Evolutionary conservation across 2,888 invertebrate genomes (phyloP).

Genomic region (Sarcophaga rosellei): DNA sequence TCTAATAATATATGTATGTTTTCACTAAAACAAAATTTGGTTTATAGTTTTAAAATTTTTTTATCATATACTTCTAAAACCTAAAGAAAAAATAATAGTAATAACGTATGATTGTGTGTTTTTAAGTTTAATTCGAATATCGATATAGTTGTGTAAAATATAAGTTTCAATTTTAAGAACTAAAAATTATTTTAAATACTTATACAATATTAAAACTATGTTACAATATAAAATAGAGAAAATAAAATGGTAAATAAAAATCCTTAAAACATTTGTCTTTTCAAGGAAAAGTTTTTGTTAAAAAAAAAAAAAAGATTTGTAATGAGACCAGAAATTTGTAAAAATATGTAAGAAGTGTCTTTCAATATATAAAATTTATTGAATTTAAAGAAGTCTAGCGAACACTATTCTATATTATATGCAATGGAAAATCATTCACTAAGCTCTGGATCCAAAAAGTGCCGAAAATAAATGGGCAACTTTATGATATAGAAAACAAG

Average conservation of each 20-base stretch:
- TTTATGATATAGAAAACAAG: too few species aligned
- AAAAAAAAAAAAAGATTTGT: background rate
- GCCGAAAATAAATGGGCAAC: too few species aligned
- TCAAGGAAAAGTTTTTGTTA: background rate
- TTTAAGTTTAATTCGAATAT: conserved; percentile 50
- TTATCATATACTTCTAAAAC: background rate
- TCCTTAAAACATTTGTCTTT: conserved; percentile 8
- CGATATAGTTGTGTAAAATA: conserved; percentile 51
- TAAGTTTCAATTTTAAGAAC: conserved; percentile 28
- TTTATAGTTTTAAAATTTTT: conserved; percentile 3
- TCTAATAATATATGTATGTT: background rate
- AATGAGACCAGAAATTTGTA: background rate
- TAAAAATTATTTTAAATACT: conserved; percentile 39
- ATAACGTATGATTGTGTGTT: background rate
- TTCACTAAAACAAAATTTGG: background rate
- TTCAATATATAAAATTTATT: background rate
- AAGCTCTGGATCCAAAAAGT: too few species aligned
- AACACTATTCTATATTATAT: too few species aligned
- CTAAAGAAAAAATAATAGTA: background rate
- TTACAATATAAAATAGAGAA: background rate
- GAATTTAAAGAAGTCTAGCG: background rate
- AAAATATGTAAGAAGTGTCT: background rate
- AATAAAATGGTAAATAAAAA: conserved; percentile 8
- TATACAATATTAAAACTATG: conserved; percentile 31
- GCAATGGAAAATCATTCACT: background rate